Base-by-base conservation (phyloP, 1,140 invertebrate species). In the Heterodera carotae region DNA sequence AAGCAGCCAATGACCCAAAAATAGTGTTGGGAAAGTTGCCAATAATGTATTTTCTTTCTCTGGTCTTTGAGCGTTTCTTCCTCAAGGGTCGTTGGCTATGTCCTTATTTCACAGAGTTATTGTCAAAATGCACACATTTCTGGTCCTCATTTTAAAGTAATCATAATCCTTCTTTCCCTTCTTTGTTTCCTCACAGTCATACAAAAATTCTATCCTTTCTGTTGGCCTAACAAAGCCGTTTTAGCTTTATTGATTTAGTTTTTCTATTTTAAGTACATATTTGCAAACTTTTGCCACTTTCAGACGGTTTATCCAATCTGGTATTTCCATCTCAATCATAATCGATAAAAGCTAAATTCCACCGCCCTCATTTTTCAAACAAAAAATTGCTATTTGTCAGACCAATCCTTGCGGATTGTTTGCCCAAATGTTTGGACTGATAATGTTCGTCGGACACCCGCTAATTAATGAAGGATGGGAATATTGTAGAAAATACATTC, bases 301-400 rank as follows among this genome's bases (percentile, higher is more conserved):
- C 22, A 10, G 5, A 56, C 48, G 48, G 48, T 56, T 18, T 56
- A 56, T 56, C 48, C 39, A 43, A 56, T 56, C 48, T 56, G 48
- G 48, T 56, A 12, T 66, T 66, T 66, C 31, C 62, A 12, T 66
- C 10, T 66, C 62, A 66, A 66, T 31, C 33, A 66, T 31, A 66
- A 66, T 66, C 27, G 62, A 12, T 66, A 12, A 31, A 66, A 22
- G 29, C 27, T 66, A 22, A 31, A 66, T 22, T 31, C 25, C 2
- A 4, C 31, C 31, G 12, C 12, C 39, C 39, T 43, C 6, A 43
- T 43, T 43, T 8, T 6, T 6, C 39, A 43, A 43, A 43, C 12
- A 43, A 12, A 43, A 43, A 43, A 43, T 43, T n/a, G n/a, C n/a
- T n/a, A n/a, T n/a, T n/a, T n/a, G n/a, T n/a, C n/a, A n/a, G n/a